Conservation (phyloP, 2,797 vertebrate species). For the Zalophus californianus region DNA sequence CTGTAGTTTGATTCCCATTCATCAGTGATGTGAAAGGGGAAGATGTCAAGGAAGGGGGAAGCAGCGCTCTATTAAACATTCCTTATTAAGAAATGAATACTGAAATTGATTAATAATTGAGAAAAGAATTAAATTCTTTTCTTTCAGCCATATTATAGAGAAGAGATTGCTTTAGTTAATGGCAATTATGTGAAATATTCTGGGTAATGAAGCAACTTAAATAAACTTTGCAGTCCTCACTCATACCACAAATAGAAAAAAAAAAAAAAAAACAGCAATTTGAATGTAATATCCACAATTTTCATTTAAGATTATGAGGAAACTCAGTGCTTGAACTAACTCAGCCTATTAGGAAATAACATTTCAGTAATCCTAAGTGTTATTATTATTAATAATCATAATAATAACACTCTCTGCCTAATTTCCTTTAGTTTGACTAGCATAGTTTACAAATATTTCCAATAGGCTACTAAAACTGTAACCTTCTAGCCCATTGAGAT, state of each 20-base stretch:
- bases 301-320: slow-evolving; percentile 65
- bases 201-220: slow-evolving; percentile 81
- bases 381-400: slow-evolving; percentile 61
- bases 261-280: slow-evolving; percentile 14
- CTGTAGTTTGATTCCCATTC: slow-evolving; percentile 62
- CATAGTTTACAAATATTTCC: slow-evolving; percentile 63
- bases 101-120: slow-evolving; percentile 81
- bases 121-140: slow-evolving; percentile 72
- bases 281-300: slow-evolving; percentile 59
- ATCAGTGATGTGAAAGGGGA: slow-evolving; percentile 50
- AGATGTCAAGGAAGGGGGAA: slow-evolving; percentile 48
- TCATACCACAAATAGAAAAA: slow-evolving; percentile 64
- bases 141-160: slow-evolving; percentile 66
- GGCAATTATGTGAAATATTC: slow-evolving; percentile 80
- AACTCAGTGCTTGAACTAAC: slow-evolving; percentile 67
- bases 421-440: slow-evolving; percentile 70
- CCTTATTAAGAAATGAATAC: slow-evolving; percentile 68
- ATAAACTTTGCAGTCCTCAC: slow-evolving; percentile 74
- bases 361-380: slow-evolving; percentile 70
- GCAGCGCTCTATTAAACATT: slow-evolving; percentile 51
- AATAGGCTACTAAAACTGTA: slow-evolving; percentile 24
- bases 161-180: slow-evolving; percentile 71
- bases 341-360: slow-evolving; percentile 68
- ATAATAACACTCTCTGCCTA: slow-evolving; percentile 64
- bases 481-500: background rate